Conservation (phyloP, 2,888 invertebrate genomes). For the Caenorhabditis becei region DNA sequence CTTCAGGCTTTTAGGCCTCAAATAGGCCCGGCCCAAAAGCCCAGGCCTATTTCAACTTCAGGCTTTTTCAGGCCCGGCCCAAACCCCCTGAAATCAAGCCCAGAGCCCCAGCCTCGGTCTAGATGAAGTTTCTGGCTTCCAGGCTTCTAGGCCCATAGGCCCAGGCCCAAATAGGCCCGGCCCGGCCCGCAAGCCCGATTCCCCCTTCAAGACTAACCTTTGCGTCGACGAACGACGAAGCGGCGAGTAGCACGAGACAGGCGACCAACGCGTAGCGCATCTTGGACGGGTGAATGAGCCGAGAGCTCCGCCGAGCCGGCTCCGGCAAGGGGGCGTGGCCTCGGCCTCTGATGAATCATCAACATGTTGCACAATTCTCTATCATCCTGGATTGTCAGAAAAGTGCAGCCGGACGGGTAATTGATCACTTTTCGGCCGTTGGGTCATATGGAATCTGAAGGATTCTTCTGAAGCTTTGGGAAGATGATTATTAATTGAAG, state of each 20-base stretch:
- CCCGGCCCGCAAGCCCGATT: too few relatives aligned
- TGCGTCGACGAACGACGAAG: slow-evolving; percentile 47
- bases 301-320: not conserved
- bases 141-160: too few relatives aligned
- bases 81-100: too few relatives aligned
- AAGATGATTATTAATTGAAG: not conserved
- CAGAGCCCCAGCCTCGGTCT: too few relatives aligned
- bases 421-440: slow-evolving; percentile 13
- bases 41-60: too few relatives aligned
- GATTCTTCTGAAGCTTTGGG: not conserved
- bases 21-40: too few relatives aligned
- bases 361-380: slow-evolving; percentile 37
- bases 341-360: slow-evolving; percentile 32
- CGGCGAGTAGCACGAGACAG: slow-evolving; percentile 52
- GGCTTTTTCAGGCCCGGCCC: too few relatives aligned
- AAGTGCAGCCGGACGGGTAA: not conserved
- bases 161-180: too few relatives aligned
- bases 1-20: too few relatives aligned
- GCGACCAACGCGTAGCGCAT: slow-evolving; percentile 60
- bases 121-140: not conserved
- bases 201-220: slow-evolving; percentile 32
- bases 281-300: slow-evolving; percentile 42
- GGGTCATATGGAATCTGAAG: slow-evolving; percentile 13
- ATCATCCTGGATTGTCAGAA: slow-evolving; percentile 20
- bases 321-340: not conserved